Evolutionary conservation across 2,888 invertebrate genomes (phyloP).

Genomic region (Pediacus dermestoides): DNA sequence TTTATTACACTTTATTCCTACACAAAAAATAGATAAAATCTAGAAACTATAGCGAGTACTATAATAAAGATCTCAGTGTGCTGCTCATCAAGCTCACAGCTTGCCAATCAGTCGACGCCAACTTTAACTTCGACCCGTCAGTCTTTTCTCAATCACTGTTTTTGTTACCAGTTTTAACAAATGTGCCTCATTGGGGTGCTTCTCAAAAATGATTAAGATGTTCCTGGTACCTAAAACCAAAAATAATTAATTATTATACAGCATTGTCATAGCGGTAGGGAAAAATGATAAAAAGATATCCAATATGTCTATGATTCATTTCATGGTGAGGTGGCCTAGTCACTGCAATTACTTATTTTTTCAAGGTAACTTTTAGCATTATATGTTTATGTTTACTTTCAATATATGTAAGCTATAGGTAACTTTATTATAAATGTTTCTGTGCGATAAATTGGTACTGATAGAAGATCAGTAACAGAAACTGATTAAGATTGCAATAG

Average conservation of each 20-base stretch:
- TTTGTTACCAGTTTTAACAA: constrained; percentile 36
- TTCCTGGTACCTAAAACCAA: constrained; percentile 26
- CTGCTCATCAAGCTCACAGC: constrained; percentile 46
- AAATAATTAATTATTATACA: constrained; percentile 24
- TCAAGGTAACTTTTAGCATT: too few relatives aligned
- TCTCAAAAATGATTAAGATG: constrained; percentile 29
- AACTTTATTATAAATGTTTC: too few relatives aligned
- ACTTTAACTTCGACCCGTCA: constrained; percentile 35
- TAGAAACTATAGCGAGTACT: constrained; percentile 17
- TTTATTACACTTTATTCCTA: constrained; percentile 26
- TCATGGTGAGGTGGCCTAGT: too few relatives aligned
- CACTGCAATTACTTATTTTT: too few relatives aligned
- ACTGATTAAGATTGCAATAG: too few relatives aligned
- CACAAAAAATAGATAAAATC: constrained; percentile 23
- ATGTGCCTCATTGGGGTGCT: constrained; percentile 33
- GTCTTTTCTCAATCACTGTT: constrained; percentile 37
- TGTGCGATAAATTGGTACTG: too few relatives aligned
- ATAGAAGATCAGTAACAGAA: too few relatives aligned
- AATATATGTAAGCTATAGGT: too few relatives aligned
- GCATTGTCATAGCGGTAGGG: too few relatives aligned
- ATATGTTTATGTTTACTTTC: too few relatives aligned
- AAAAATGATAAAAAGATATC: too few relatives aligned
- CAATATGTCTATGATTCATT: too few relatives aligned
- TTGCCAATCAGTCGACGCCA: constrained; percentile 48
- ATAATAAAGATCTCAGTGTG: constrained; percentile 50